These are phyloP conservation scores for Proteles cristata DNA, from an alignment of 2,113 vertebrate species.

Conservation along the genomic window DNA sequence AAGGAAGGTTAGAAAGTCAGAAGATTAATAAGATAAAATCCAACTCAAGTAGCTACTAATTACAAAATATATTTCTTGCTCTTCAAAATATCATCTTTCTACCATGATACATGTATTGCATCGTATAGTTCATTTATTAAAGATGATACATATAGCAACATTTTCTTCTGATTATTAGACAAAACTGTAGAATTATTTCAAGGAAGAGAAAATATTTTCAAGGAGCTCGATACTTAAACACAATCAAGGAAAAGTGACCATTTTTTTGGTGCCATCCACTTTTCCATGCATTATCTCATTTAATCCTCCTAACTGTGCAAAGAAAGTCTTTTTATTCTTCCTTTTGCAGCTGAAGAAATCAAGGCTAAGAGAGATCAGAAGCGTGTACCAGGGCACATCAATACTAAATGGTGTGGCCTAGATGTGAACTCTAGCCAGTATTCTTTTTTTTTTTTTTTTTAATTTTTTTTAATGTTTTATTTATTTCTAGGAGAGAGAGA, in stretches of 20 bases:
- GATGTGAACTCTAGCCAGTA: neutral
- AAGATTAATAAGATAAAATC: conserved; percentile 20
- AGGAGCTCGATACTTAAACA: neutral
- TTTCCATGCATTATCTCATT: neutral
- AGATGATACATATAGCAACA: neutral
- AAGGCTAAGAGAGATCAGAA: neutral
- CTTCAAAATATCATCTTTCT: neutral
- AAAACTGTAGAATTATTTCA: neutral
- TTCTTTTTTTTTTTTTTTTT: neutral
- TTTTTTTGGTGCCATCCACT: neutral
- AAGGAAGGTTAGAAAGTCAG: neutral
- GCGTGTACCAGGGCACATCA: neutral
- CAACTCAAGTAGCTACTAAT: neutral
- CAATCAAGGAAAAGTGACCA: neutral
- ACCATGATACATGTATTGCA: neutral
- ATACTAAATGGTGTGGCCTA: neutral
- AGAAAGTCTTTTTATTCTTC: conserved; percentile 26
- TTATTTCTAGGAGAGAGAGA: too few species aligned
- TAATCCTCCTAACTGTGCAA: neutral
- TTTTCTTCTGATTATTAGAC: neutral
- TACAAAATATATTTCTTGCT: conserved; percentile 4
- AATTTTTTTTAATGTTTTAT: too few species aligned
- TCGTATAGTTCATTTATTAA: neutral
- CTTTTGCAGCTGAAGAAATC: neutral
- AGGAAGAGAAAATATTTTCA: conserved; percentile 32